Evolutionary conservation across 2,888 invertebrate genomes (phyloP).

Genomic region (Orthosia gracilis): DNA sequence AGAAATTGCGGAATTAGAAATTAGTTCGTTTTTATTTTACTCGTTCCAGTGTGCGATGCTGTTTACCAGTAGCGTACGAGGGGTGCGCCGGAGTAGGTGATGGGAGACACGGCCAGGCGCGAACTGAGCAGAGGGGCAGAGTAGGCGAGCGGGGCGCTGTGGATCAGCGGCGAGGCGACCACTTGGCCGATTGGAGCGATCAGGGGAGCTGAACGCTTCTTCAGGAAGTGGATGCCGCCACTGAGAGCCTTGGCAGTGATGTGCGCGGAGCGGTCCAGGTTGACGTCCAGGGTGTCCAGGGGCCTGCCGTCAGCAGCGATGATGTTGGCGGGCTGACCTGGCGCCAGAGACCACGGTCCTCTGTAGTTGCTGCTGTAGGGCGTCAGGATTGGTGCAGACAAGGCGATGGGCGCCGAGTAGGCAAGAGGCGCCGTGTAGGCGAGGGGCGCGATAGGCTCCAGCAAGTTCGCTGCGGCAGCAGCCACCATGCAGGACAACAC

Average conservation of each 20-base stretch:
- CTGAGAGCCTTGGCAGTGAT: constrained; percentile 78
- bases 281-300: constrained; percentile 85
- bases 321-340: constrained; percentile 86
- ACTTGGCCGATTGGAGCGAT: constrained; percentile 50
- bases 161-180: constrained; percentile 44
- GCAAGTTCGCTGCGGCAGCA: constrained; percentile 85
- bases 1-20: neutral
- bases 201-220: constrained; percentile 80
- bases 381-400: constrained; percentile 70
- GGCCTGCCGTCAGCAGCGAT: constrained; percentile 85
- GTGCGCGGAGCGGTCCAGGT: constrained; percentile 84
- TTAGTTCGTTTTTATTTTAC: constrained; percentile 25
- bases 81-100: constrained; percentile 50
- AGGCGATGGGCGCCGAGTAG: constrained; percentile 72
- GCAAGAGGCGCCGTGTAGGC: constrained; percentile 71
- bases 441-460: constrained; percentile 55
- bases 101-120: constrained; percentile 46
- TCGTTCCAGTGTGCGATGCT: neutral
- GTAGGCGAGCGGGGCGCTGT: constrained; percentile 52
- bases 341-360: constrained; percentile 84
- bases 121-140: constrained; percentile 36
- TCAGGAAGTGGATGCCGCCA: constrained; percentile 74
- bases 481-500: constrained; percentile 92
- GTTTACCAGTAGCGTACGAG: constrained; percentile 52
- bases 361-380: constrained; percentile 79